phyloP scores from a whole-genome alignment of 2,797 vertebrate species.

The Micropoecilia bifurca region DNA sequence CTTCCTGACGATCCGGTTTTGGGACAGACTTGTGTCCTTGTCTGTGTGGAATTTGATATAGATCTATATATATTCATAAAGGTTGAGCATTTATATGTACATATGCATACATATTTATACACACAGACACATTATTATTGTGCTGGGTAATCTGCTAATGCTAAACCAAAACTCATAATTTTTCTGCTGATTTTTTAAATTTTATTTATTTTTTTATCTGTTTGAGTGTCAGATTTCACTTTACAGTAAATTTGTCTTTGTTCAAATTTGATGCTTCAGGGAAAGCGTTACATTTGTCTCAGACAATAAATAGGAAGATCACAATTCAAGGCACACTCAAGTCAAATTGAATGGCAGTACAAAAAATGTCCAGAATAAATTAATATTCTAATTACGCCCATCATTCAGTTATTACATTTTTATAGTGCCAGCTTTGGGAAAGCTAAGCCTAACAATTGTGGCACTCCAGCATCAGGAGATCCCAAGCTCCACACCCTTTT shows the following conservation, averaged over 20 bases:
- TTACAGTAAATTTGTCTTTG: conserved; percentile 51
- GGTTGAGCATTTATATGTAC: conserved; percentile 82
- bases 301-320: conserved; percentile 98
- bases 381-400: conserved; percentile 54
- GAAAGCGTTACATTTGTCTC: conserved; percentile 93
- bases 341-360: conserved; percentile 95
- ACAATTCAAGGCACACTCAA: conserved; percentile 99
- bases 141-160: conserved; percentile 84
- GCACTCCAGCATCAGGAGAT: conserved; percentile 92
- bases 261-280: conserved; percentile 72
- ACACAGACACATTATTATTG: conserved; percentile 84
- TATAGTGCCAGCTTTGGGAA: conserved; percentile 96
- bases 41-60: conserved; percentile 75
- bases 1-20: conserved; percentile 47
- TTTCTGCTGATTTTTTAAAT: conserved; percentile 66
- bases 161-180: conserved; percentile 86
- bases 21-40: conserved; percentile 68
- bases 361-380: conserved; percentile 95
- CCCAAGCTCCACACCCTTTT: conserved; percentile 88
- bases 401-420: conserved; percentile 57
- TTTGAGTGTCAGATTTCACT: conserved; percentile 68
- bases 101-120: conserved; percentile 82
- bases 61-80: conserved; percentile 70
- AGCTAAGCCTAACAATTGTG: conserved; percentile 90
- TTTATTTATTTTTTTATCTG: conserved; percentile 61